Evolutionary conservation across 2,888 invertebrate genomes (phyloP).

Genomic region (Scaptomyza polygonia): DNA sequence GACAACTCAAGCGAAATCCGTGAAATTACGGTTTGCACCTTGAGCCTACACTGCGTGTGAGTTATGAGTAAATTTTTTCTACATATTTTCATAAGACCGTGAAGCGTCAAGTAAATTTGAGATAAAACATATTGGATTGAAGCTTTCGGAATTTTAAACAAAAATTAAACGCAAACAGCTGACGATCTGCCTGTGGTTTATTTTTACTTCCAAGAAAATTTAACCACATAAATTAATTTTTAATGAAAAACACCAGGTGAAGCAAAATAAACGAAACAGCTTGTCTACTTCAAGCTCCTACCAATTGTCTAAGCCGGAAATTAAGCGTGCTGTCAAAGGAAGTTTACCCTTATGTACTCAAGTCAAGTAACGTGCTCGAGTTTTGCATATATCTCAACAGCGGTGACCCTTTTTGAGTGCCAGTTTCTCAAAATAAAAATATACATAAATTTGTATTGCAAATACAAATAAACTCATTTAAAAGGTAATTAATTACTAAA

Average conservation of each 20-base stretch:
- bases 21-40: slow-evolving; percentile 18
- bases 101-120: slow-evolving; percentile 48
- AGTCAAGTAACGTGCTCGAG: slow-evolving; percentile 48
- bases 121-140: slow-evolving; percentile 17
- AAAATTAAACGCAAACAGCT: slow-evolving; percentile 43
- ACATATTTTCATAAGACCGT: slow-evolving; percentile 43
- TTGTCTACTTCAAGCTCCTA: slow-evolving; percentile 18
- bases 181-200: slow-evolving; percentile 16
- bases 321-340: slow-evolving; percentile 66
- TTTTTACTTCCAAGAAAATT: slow-evolving; percentile 1
- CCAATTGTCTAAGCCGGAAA: slow-evolving; percentile 62
- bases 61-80: slow-evolving; percentile 51
- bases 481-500: neutral
- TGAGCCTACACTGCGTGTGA: slow-evolving; percentile 54
- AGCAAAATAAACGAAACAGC: slow-evolving; percentile 12
- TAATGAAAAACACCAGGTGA: slow-evolving; percentile 17
- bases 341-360: slow-evolving; percentile 62
- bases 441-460: too few relatives aligned
- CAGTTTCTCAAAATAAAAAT: neutral
- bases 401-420: neutral
- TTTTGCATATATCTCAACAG: slow-evolving; percentile 1
- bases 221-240: slow-evolving; percentile 30
- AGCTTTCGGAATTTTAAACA: neutral
- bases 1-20: slow-evolving; percentile 8
- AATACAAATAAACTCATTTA: neutral